Percentiles rank a stretch among this genome's conserved stretches.
phyloP scores from a whole-genome alignment of 1,140 invertebrate genomes.

The Conus ventricosus region DNA sequence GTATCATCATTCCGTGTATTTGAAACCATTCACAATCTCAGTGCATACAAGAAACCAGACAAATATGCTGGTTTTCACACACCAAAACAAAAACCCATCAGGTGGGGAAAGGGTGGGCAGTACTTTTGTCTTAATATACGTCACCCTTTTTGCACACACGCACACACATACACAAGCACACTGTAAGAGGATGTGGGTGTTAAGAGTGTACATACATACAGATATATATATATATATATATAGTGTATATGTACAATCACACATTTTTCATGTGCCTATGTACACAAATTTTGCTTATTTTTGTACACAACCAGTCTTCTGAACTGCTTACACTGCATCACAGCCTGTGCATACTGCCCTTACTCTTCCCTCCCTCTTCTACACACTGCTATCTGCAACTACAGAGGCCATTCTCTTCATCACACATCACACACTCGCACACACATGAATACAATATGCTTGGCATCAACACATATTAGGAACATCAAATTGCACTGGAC shows the following conservation, averaged over 20 bases:
- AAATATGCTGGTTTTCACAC: neutral
- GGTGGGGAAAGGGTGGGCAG: too few relatives aligned
- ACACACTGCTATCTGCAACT: neutral
- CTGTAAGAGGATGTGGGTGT: neutral
- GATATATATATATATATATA: neutral
- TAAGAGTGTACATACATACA: neutral
- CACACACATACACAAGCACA: neutral
- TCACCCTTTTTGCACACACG: neutral
- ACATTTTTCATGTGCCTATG: neutral
- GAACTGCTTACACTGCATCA: constrained; percentile 11
- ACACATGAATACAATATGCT: constrained; percentile 2
- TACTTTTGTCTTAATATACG: too few relatives aligned
- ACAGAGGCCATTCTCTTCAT: neutral
- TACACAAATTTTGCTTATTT: neutral
- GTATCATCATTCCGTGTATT: neutral
- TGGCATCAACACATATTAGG: neutral
- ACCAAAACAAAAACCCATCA: too few relatives aligned
- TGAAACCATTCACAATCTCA: neutral
- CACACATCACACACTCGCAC: neutral
- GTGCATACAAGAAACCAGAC: neutral
- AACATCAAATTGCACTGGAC: constrained; percentile 1
- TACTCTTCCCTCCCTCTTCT: neutral
- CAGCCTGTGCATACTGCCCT: neutral
- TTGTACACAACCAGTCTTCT: neutral
- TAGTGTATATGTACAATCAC: neutral